Percentiles rank a stretch among this genome's conserved stretches.
phyloP scores from a whole-genome alignment of 1,140 invertebrate species.

The Alviniconcha marisindica region DNA sequence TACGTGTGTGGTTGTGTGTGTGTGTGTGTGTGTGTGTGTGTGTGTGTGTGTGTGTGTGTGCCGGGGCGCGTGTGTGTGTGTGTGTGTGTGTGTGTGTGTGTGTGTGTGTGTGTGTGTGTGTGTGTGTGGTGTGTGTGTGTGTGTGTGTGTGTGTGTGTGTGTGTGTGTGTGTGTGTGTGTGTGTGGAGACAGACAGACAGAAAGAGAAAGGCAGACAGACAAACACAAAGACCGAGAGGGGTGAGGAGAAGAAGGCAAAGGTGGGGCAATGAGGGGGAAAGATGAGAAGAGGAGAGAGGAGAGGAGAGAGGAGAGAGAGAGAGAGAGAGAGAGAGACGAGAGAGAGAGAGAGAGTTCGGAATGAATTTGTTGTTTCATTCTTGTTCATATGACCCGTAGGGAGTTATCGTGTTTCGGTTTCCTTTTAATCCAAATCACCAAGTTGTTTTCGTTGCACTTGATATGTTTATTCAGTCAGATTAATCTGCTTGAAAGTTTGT shows the following conservation, averaged over 20 bases:
- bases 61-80: background rate
- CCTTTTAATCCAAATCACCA: too few relatives aligned
- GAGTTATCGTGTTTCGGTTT: too few relatives aligned
- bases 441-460: too few relatives aligned
- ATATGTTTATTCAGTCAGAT: too few relatives aligned
- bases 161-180: conserved; percentile 18
- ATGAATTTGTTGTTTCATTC: too few relatives aligned
- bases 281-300: too few relatives aligned
- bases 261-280: conserved; percentile 9
- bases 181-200: background rate
- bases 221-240: background rate
- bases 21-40: conserved; percentile 4
- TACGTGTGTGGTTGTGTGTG: too few relatives aligned
- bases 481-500: too few relatives aligned
- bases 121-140: background rate
- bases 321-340: too few relatives aligned
- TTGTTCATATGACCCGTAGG: too few relatives aligned
- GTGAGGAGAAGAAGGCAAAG: conserved; percentile 14
- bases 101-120: background rate
- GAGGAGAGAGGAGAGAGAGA: too few relatives aligned
- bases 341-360: too few relatives aligned
- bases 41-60: conserved; percentile 24
- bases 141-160: background rate
- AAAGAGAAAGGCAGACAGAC: background rate
- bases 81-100: background rate